Conservation (phyloP, 2,797 vertebrate genomes). For the Chelon labrosus region DNA sequence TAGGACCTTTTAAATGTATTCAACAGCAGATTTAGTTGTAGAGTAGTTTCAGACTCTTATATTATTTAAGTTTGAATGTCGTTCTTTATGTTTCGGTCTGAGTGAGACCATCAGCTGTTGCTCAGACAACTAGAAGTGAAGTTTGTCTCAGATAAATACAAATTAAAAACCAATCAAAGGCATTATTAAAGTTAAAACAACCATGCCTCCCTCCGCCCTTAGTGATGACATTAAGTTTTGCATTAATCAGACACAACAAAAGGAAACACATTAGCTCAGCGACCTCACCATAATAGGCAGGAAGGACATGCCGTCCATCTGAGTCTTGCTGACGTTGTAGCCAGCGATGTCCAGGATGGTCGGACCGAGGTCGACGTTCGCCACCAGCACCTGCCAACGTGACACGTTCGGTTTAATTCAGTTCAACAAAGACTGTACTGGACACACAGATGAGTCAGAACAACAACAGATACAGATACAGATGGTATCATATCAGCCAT, state of each 20-base stretch:
- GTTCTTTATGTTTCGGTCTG: too few species aligned
- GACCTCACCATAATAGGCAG: constrained; percentile 90
- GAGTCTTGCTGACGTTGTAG: constrained; percentile 89
- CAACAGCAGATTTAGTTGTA: too few species aligned
- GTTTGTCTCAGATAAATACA: too few species aligned
- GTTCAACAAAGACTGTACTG: not conserved
- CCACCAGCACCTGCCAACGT: constrained; percentile 88
- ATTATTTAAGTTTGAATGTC: too few species aligned
- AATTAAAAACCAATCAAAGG: too few species aligned
- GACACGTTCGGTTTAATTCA: not conserved
- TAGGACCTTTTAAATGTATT: too few species aligned
- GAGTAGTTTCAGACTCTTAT: too few species aligned
- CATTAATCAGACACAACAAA: too few species aligned
- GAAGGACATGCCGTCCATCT: constrained; percentile 97
- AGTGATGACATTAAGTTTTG: too few species aligned
- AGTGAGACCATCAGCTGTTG: too few species aligned
- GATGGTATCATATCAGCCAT: too few species aligned
- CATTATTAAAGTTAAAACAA: not conserved
- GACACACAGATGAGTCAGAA: not conserved
- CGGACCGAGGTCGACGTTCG: constrained; percentile 96
- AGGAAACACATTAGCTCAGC: not conserved
- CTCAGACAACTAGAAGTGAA: too few species aligned
- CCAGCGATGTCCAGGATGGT: constrained; percentile 97
- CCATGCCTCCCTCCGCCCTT: not conserved
- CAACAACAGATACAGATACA: not conserved